Base-by-base conservation (phyloP, 1,140 invertebrate species). In the Pseudomyrmex flavicornis region DNA sequence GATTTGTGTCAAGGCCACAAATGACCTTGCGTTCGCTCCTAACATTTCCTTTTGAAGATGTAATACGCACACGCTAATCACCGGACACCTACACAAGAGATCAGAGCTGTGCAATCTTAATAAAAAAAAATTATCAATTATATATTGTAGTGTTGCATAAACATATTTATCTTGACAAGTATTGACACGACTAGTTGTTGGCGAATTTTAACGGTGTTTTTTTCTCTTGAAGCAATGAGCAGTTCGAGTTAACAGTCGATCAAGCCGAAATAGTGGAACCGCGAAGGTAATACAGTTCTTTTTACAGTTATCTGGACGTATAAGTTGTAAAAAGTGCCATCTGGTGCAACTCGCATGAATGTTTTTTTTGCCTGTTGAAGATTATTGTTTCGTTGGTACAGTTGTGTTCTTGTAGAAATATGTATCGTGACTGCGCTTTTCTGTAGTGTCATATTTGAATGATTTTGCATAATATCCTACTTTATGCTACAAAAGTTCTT, bases 211-310 rank as follows among this genome's bases (percentile, higher is more conserved):
- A 89, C 46, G 44, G 68, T 88, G 89, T 72, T 91, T 92, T 89
- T 92, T 92, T 92, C 90, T 90, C 90, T 91, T 92, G 89, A 94
- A 94, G 93, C 93, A 89, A 90, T 65, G 17, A 88, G 88, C 88
- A 87, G 88, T 90, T 83, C 88, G 91, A 93, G 91, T 94, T 94
- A 92, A 93, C 91, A 59, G 91, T 93, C 85, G 85, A 88, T 84
- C 77, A 80, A 26, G 61, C 50, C 85, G 92, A 93, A 85, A 86
- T 88, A 88, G 82, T 91, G 90, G 92, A 94, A 75, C 91, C 91
- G 85, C 92, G 93, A 91, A 94, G 93, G 93, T 94, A 94, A 94
- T 91, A 66, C 84, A 92, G 91, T 7, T 35, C 82, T 75, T 20
- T 80, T 73, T 86, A 70, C 84, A 15, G 80, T 84, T 12, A 58